Evolutionary conservation across 2,113 vertebrate genomes (phyloP), one percentile per base, ranked within the genome.

Genomic region (Centropus bengalensis): DNA sequence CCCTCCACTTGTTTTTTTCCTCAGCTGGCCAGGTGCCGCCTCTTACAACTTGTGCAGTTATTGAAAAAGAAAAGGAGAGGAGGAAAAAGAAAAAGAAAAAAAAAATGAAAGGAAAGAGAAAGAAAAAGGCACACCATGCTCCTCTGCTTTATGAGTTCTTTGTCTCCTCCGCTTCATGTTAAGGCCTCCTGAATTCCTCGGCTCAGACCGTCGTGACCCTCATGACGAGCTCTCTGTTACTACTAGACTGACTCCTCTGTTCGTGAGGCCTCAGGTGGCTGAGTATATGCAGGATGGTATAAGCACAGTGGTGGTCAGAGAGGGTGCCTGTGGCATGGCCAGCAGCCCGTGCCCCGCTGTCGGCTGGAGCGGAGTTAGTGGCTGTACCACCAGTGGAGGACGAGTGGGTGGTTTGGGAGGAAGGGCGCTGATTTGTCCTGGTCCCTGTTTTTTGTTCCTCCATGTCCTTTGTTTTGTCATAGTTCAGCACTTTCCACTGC

Each of bases 401-500:
- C 42, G 97, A 96, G 95, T 97, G 97, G 94, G 96, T 98, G 92
- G 97, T 97, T 93, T 98, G 98, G 36, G 98, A 97, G 95, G 98
- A 98, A 92, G 98, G 98, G 88, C 98, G 97, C 68, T 98, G 97
- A 93, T 99, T 99, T 97, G 98, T 98, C 96, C 99, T 98, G 86
- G 98, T 96, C 71, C 97, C 95, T 24, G 98, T 96, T 96, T 99
- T 99, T 97, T 98, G 98, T 64, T 99, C 99, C 79, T 99, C 98
- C 64, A 98, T 97, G 98, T 99, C 99, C 97, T 98, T 98, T 14
- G 98, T 97, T 98, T 99, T 99, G 94, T 99, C 98, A 93, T 99
- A 99, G 98, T 99, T 99, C 96, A 99, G 97, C 91, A 99, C 99
- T 97, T 99, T 99, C 99, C 99, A 99, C 96, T 99, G 99, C 97